A percentile compares a stretch with the other conserved stretches of the same genome.
Evolutionary conservation across 2,888 invertebrate species (phyloP).

Genomic region (Ochlodes sylvanus): DNA sequence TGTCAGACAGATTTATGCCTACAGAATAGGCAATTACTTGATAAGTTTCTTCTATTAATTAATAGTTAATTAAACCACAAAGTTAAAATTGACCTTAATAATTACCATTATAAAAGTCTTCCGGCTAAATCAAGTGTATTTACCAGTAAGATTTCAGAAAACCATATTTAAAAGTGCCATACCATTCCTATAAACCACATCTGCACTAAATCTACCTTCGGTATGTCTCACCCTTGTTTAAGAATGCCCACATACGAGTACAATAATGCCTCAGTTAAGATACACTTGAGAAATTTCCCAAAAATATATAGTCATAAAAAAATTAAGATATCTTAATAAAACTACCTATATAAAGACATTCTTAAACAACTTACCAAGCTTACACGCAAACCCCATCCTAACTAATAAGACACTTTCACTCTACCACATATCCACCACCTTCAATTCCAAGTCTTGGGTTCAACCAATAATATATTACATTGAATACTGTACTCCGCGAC

Average conservation of each 20-base stretch:
- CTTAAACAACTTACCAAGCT: not conserved
- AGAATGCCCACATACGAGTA: not conserved
- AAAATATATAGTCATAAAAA: no score
- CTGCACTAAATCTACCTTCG: not conserved
- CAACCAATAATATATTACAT: constrained; percentile 2
- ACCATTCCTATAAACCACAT: not conserved
- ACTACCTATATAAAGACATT: not conserved
- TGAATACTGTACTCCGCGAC: not conserved
- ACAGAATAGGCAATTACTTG: no score
- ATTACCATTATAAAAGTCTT: not conserved
- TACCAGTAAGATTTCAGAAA: not conserved
- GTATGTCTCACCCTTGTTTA: not conserved
- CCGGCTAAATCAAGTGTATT: not conserved
- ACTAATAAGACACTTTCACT: constrained; percentile 42
- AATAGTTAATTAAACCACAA: no score
- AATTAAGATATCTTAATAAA: not conserved
- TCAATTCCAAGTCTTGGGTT: constrained; percentile 26
- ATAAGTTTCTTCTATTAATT: no score
- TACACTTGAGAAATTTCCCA: not conserved
- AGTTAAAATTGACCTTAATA: no score
- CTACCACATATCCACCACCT: constrained; percentile 17
- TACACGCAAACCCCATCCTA: constrained; percentile 3
- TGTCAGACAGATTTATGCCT: no score
- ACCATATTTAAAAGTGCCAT: no score
- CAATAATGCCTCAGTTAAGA: not conserved